Conservation (phyloP, 2,888 invertebrate genomes). For the Eutolmus rufibarbis region DNA sequence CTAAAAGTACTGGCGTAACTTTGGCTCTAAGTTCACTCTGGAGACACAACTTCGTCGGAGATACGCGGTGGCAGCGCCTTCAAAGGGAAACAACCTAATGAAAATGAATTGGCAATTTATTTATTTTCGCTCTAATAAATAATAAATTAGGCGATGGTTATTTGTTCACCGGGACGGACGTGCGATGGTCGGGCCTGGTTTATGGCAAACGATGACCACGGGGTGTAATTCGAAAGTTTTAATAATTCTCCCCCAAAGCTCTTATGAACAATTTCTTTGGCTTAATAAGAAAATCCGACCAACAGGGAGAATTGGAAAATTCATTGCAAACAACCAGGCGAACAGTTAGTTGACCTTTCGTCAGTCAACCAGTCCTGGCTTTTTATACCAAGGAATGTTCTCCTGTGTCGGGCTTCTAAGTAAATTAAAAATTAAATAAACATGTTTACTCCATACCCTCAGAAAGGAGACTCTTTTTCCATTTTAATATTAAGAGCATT, state of each 20-base stretch:
- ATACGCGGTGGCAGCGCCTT: neutral
- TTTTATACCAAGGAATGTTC: neutral
- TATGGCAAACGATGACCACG: constrained; percentile 8
- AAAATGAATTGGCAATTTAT: constrained; percentile 51
- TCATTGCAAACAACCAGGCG: neutral
- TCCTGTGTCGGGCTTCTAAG: neutral
- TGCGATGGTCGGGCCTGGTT: neutral
- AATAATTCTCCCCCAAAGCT: constrained; percentile 27
- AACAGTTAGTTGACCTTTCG: neutral
- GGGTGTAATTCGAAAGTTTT: constrained; percentile 40
- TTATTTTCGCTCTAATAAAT: constrained; percentile 51
- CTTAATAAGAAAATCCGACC: constrained; percentile 3
- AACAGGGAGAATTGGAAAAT: neutral
- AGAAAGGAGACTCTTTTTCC: neutral
- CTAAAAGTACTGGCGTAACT: constrained; percentile 19
- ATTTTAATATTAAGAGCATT: neutral
- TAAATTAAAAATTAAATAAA: neutral
- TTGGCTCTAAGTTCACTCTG: constrained; percentile 30
- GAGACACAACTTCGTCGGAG: constrained; percentile 9
- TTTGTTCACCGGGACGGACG: constrained; percentile 39
- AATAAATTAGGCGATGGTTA: constrained; percentile 49
- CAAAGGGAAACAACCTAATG: constrained; percentile 46
- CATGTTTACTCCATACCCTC: neutral
- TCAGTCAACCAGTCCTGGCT: neutral
- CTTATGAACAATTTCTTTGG: constrained; percentile 6